phyloP scores from a whole-genome alignment of 2,113 vertebrate genomes.

The Cygnus atratus region DNA sequence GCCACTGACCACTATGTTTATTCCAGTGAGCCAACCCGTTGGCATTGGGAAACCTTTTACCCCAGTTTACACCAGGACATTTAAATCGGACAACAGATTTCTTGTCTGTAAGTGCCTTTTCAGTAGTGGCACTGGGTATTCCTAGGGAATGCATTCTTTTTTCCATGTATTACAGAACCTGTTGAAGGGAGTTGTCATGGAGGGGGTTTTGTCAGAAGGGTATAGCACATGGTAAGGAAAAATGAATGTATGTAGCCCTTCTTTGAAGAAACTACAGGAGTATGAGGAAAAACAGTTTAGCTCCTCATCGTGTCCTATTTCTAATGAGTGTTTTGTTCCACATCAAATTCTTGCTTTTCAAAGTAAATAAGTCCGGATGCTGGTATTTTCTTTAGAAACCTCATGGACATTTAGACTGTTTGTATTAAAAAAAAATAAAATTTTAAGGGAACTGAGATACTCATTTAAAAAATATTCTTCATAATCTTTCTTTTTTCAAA shows the following conservation, averaged over 20 bases:
- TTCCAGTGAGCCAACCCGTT: slow-evolving; percentile 54
- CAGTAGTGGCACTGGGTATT: background rate
- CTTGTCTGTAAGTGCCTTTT: slow-evolving; percentile 61
- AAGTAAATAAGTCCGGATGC: background rate
- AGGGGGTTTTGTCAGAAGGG: background rate
- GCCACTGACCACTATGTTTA: slow-evolving; percentile 76
- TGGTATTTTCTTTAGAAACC: slow-evolving; percentile 12
- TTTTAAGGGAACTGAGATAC: background rate
- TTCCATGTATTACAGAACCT: slow-evolving; percentile 19
- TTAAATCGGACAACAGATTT: slow-evolving; percentile 58
- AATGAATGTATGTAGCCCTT: background rate
- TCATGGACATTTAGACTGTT: background rate
- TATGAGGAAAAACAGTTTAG: background rate
- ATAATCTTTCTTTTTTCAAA: background rate
- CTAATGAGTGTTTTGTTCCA: slow-evolving; percentile 26
- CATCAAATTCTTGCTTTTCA: slow-evolving; percentile 4
- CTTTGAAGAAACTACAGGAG: background rate
- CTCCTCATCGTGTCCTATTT: background rate
- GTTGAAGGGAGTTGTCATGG: background rate
- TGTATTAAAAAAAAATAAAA: background rate
- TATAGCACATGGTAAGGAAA: background rate
- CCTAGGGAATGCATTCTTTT: background rate
- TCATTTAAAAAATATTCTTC: background rate
- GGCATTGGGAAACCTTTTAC: slow-evolving; percentile 66
- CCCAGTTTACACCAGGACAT: slow-evolving; percentile 52